Conservation (phyloP, 2,113 vertebrate species). For the Papio anubis region DNA sequence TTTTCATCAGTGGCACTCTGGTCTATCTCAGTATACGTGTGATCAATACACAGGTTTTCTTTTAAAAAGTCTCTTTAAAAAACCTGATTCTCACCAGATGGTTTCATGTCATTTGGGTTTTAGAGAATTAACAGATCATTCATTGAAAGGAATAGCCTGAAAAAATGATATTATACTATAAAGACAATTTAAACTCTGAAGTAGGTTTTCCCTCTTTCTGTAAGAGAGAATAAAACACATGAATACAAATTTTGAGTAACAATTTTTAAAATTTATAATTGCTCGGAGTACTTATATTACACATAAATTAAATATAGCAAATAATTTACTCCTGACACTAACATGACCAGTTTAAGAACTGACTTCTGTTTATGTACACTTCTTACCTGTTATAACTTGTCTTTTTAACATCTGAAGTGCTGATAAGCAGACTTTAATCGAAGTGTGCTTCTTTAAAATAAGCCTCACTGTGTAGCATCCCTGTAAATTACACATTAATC, state of each 20-base stretch:
- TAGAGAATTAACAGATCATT: background rate
- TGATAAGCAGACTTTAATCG: background rate
- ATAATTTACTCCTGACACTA: background rate
- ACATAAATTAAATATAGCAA: background rate
- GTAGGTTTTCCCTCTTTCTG: background rate
- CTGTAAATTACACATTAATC: background rate
- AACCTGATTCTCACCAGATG: background rate
- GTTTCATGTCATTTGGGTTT: background rate
- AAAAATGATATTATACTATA: background rate
- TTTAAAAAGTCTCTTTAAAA: background rate
- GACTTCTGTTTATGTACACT: background rate
- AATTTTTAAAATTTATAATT: background rate
- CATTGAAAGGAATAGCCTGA: background rate
- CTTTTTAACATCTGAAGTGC: background rate
- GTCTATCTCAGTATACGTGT: background rate
- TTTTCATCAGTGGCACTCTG: background rate
- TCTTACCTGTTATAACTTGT: background rate
- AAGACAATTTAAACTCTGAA: conserved; percentile 17
- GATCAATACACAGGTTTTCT: background rate
- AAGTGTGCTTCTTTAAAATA: background rate
- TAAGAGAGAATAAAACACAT: background rate
- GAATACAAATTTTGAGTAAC: background rate
- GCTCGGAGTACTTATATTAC: background rate
- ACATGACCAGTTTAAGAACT: background rate
- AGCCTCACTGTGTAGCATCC: background rate